phyloP scores from a whole-genome alignment of 1,140 invertebrate genomes.

The Telenomus remus region DNA sequence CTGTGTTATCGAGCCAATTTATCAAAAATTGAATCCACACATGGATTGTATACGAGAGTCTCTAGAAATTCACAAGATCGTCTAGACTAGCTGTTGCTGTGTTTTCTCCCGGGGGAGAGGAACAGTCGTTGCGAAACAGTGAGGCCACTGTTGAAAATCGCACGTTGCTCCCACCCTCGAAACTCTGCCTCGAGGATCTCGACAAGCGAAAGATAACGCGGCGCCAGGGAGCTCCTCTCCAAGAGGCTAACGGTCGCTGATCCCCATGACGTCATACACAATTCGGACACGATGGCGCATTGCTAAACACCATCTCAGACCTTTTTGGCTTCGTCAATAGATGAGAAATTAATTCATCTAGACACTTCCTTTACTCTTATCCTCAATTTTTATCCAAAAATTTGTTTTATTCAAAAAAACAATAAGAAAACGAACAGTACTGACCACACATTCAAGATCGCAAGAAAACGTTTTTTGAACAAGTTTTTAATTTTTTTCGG shows the following conservation, averaged over 20 bases:
- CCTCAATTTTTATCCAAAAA: too few relatives aligned
- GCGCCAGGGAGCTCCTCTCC: slow-evolving; percentile 67
- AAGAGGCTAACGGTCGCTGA: slow-evolving; percentile 70
- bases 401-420: too few relatives aligned
- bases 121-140: slow-evolving; percentile 57
- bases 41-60: neutral
- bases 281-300: slow-evolving; percentile 48
- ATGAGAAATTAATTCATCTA: too few relatives aligned
- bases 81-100: slow-evolving; percentile 69
- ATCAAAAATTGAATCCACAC: too few relatives aligned
- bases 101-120: slow-evolving; percentile 63
- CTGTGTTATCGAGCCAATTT: too few relatives aligned
- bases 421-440: too few relatives aligned
- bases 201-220: slow-evolving; percentile 70
- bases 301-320: slow-evolving; percentile 26
- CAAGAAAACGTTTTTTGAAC: too few relatives aligned
- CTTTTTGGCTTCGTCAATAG: neutral
- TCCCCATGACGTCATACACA: slow-evolving; percentile 56
- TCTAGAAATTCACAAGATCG: slow-evolving; percentile 46
- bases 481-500: too few relatives aligned
- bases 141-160: slow-evolving; percentile 57
- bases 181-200: slow-evolving; percentile 65
- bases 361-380: too few relatives aligned
- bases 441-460: too few relatives aligned
- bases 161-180: slow-evolving; percentile 39